Percentiles rank a stretch among this genome's conserved stretches.
These are phyloP conservation scores for Pammene aurita DNA, from an alignment of 2,888 invertebrate genomes.

Conservation along the genomic window DNA sequence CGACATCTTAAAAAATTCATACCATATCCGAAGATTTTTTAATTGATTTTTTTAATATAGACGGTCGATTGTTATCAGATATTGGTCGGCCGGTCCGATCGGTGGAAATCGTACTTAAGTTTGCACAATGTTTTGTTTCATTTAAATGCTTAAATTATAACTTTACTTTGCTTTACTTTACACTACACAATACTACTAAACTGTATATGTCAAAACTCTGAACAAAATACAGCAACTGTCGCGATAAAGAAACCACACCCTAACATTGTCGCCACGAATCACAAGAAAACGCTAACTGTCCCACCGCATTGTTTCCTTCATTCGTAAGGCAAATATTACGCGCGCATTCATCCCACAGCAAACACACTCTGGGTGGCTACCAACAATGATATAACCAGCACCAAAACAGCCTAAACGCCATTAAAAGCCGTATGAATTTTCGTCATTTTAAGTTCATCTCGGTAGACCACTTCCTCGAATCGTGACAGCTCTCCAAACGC, in stretches of 20 bases:
- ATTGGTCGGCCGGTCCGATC: no score
- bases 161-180: no score
- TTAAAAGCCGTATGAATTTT: background rate
- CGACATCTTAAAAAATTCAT: no score
- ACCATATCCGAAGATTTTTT: no score
- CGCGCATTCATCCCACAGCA: conserved; percentile 76
- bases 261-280: conserved; percentile 63
- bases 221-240: background rate
- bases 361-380: conserved; percentile 80
- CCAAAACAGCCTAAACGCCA: conserved; percentile 1
- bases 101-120: no score
- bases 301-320: conserved; percentile 80
- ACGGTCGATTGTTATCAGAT: no score
- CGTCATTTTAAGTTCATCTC: background rate
- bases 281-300: conserved; percentile 76
- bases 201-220: no score
- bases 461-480: conserved; percentile 63
- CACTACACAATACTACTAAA: no score
- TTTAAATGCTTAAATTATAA: no score
- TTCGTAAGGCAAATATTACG: conserved; percentile 81
- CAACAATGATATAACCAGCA: conserved; percentile 60
- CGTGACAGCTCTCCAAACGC: conserved; percentile 80
- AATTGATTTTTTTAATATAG: no score
- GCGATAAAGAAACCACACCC: conserved; percentile 51
- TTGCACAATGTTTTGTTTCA: no score